A percentile compares a stretch with the other conserved stretches of the same genome.
Conservation (phyloP, 2,113 vertebrate species). For the Bolborhynchus lineola region DNA sequence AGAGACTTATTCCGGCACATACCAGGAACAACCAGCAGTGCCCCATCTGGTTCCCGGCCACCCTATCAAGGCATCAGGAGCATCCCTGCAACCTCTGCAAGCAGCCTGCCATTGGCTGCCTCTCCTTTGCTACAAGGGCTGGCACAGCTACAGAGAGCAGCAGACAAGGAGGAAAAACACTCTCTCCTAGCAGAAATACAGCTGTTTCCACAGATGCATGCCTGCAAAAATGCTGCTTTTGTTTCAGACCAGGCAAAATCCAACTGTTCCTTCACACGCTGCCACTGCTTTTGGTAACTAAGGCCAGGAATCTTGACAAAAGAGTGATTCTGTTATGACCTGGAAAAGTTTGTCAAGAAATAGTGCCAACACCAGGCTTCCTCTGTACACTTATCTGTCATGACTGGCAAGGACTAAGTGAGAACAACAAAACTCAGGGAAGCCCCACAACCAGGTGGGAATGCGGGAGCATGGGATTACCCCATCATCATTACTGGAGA, state of each 20-base stretch:
- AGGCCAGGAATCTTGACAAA: not conserved
- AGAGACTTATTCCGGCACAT: not conserved
- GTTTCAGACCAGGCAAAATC: not conserved
- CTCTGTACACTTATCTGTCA: not conserved
- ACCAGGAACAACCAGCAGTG: not conserved
- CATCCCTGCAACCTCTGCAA: not conserved
- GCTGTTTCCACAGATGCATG: not conserved
- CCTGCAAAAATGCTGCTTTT: not conserved
- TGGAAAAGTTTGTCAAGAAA: not conserved
- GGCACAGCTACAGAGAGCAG: not conserved
- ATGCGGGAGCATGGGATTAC: not conserved
- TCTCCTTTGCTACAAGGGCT: not conserved
- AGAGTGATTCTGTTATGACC: not conserved
- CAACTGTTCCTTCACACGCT: not conserved
- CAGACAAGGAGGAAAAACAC: not conserved
- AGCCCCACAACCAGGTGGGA: not conserved
- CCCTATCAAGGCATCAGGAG: not conserved
- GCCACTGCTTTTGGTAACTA: not conserved
- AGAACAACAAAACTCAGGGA: not conserved
- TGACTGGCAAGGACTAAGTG: not conserved
- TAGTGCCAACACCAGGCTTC: not conserved
- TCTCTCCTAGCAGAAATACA: not conserved
- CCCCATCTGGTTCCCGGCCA: not conserved
- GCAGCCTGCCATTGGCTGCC: accelerated
- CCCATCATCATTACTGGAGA: not conserved